phyloP scores from a whole-genome alignment of 23 tunicate species.

The Trididemnum nubilum region DNA sequence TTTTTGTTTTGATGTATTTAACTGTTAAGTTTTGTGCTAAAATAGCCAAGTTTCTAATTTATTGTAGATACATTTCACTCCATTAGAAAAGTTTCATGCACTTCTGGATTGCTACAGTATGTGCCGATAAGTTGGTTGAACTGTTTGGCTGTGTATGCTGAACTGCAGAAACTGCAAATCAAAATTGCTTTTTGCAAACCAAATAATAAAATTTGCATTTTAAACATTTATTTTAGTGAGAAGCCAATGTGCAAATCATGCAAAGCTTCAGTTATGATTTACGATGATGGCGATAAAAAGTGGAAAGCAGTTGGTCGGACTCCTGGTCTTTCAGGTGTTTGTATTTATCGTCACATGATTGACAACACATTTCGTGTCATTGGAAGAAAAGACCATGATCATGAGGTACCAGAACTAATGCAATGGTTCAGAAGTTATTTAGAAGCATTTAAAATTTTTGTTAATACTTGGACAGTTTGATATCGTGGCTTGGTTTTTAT shows the following conservation, averaged over 20 bases:
- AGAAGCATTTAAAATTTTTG: neutral
- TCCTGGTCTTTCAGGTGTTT: slow-evolving; percentile 57
- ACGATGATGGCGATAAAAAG: slow-evolving; percentile 69
- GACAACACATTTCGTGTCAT: slow-evolving; percentile 79
- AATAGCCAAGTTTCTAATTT: too few species aligned
- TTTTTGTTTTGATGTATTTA: too few species aligned
- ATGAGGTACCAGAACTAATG: slow-evolving; percentile 57
- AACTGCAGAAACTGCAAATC: too few species aligned
- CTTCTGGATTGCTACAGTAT: too few species aligned
- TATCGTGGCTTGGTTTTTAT: neutral
- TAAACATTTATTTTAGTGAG: slow-evolving; percentile 36
- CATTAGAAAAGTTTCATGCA: too few species aligned
- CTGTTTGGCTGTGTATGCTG: too few species aligned
- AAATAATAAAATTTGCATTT: too few species aligned
- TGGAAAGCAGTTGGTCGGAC: slow-evolving; percentile 78
- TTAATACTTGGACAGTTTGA: neutral
- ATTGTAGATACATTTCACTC: too few species aligned
- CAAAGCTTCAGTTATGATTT: slow-evolving; percentile 89
- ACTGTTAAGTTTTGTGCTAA: too few species aligned
- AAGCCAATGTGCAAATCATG: slow-evolving; percentile 54
- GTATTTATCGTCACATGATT: slow-evolving; percentile 62
- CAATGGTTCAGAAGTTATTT: too few species aligned
- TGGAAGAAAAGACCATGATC: slow-evolving; percentile 76
- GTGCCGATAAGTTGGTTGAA: too few species aligned
- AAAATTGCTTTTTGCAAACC: too few species aligned